phyloP scores from a whole-genome alignment of 2,888 invertebrate genomes.

The Drosophila pullipes region DNA sequence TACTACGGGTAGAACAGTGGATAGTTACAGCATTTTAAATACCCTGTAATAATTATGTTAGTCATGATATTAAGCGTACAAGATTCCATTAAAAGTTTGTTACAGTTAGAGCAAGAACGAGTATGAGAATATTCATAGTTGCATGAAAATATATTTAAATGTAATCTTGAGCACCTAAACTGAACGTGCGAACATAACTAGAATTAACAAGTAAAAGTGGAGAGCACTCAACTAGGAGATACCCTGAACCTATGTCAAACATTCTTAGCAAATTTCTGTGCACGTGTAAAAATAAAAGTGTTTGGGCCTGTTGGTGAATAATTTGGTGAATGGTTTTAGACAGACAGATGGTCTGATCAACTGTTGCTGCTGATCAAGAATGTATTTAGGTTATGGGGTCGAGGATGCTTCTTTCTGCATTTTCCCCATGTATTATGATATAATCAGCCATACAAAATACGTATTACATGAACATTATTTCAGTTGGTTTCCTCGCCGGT shows the following conservation, averaged over 20 bases:
- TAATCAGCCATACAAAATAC: not conserved
- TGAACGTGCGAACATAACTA: not conserved
- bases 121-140: not conserved
- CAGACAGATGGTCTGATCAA: not conserved
- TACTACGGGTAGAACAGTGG: not conserved
- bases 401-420: not conserved
- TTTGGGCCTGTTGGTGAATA: not conserved
- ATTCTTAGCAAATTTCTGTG: not conserved
- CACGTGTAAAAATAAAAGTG: not conserved
- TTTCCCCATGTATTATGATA: not conserved
- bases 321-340: not conserved
- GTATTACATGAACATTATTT: not conserved
- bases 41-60: not conserved
- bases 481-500: not conserved
- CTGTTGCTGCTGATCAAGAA: not conserved
- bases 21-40: conserved; percentile 8
- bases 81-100: not conserved
- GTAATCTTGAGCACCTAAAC: not conserved
- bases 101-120: not conserved
- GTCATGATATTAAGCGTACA: not conserved
- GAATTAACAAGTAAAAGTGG: not conserved
- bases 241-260: not conserved
- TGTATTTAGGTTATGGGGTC: not conserved
- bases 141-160: not conserved
- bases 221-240: not conserved